Evolutionary conservation across 2,888 invertebrate genomes (phyloP).

Genomic region (Drosophila heteroneura): DNA sequence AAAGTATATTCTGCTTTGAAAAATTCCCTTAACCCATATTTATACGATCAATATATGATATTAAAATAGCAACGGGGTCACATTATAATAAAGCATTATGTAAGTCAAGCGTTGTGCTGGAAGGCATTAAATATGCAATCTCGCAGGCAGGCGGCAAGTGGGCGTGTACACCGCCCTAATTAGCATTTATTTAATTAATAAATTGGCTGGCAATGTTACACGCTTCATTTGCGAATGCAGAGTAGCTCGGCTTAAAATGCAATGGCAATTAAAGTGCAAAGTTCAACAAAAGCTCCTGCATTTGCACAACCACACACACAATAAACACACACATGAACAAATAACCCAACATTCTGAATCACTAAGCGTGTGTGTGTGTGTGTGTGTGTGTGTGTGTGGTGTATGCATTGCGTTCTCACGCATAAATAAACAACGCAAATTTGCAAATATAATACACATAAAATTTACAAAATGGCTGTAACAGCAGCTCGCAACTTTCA

Average conservation of each 20-base stretch:
- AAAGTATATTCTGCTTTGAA: not conserved
- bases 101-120: slow-evolving; percentile 49
- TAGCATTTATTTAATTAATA: slow-evolving; percentile 70
- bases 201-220: slow-evolving; percentile 31
- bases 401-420: slow-evolving; percentile 53
- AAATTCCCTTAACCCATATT: not conserved
- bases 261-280: slow-evolving; percentile 70
- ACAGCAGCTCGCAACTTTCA: slow-evolving; percentile 56
- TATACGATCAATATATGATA: slow-evolving; percentile 4
- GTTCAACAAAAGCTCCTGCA: slow-evolving; percentile 61
- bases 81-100: slow-evolving; percentile 31
- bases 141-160: not conserved
- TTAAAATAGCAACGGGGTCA: not conserved
- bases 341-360: slow-evolving; percentile 30
- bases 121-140: slow-evolving; percentile 51
- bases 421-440: slow-evolving; percentile 77
- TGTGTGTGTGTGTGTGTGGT: slow-evolving; percentile 21
- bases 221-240: slow-evolving; percentile 14
- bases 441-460: slow-evolving; percentile 76
- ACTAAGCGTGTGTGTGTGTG: slow-evolving; percentile 11
- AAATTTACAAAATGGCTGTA: slow-evolving; percentile 73
- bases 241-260: slow-evolving; percentile 43
- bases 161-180: slow-evolving; percentile 42
- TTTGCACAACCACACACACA: slow-evolving; percentile 56
- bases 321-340: slow-evolving; percentile 41